These are phyloP conservation scores for Hippolais icterina DNA, from an alignment of 2,113 vertebrate genomes.

Conservation along the genomic window DNA sequence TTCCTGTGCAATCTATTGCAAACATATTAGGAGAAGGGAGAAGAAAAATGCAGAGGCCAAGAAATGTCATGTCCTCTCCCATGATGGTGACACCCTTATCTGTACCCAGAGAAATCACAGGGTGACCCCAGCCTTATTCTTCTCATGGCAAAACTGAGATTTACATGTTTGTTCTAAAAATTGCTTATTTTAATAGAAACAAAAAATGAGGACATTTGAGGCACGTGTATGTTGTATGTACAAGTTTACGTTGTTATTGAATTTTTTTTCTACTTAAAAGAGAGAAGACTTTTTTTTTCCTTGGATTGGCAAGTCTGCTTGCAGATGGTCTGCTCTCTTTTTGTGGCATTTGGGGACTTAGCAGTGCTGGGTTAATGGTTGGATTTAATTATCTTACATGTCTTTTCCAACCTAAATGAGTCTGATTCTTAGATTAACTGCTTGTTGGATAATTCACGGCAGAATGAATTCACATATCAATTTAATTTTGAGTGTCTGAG, in stretches of 20 bases:
- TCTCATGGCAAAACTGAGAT: background rate
- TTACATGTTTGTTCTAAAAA: background rate
- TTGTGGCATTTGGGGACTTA: background rate
- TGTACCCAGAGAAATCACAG: background rate
- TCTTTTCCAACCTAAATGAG: background rate
- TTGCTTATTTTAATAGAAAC: background rate
- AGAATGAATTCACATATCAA: background rate
- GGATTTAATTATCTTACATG: background rate
- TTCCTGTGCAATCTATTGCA: background rate
- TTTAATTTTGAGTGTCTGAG: background rate
- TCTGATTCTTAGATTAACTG: background rate
- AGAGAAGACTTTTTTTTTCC: background rate
- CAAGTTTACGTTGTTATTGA: accelerated
- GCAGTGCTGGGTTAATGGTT: background rate
- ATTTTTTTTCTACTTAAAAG: background rate
- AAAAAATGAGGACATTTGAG: background rate
- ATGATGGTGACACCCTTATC: background rate
- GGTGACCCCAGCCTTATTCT: background rate
- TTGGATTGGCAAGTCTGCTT: background rate
- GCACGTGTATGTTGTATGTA: background rate
- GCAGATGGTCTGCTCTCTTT: background rate
- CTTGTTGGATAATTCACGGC: background rate
- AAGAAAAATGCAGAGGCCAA: background rate
- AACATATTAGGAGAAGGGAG: background rate
- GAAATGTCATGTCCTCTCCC: background rate